Evolutionary conservation across 2,113 vertebrate genomes (phyloP), one percentile per base, ranked within the genome.

Genomic region (Nerophis ophidion): DNA sequence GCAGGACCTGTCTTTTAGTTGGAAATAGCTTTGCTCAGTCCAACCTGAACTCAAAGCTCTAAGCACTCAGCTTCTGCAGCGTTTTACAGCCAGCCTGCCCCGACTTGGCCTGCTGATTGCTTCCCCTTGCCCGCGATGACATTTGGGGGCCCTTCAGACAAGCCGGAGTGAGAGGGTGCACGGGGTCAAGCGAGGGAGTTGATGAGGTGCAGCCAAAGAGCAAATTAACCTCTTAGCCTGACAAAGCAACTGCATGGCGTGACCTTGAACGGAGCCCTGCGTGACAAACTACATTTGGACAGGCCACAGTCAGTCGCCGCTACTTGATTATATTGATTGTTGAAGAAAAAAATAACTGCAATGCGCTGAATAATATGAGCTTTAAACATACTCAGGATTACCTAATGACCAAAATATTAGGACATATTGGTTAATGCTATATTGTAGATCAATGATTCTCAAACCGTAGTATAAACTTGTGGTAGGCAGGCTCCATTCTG

Each of bases 121-220:
- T 72, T 83, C 71, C 66, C 64, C 55, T 64, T 70, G 66, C 55
- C 60, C 63, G 65, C 36, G 65, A 63, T 52, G 84, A 87, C 84
- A 87, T 84, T 84, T 81, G 77, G 70, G 76, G 73, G 84, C 86
- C 86, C 86, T 88, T 81, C 74, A 85, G 80, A 84, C 40, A 75
- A 65, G 73, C 71, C 46, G 49, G 61, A 77, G 68, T 60, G 45
- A 58, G 71, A 44, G 64, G 72, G 69, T 63, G 75, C 74, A 75
- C 14, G 61, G 72, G 83, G 80, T 83, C 74, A 56, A 79, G 66
- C 19, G 79, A 76, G 51, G 71, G 65, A 85, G 77, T 81, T 87
- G 84, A 88, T 88, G 85, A 86, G 85, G 78, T 84, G 87, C 79
- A 72, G 84, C 81, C 67, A 68, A 83, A 77, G 81, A 86, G 81